phyloP scores from a whole-genome alignment of 2,888 invertebrate species.

The Zaprionus bogoriensis region DNA sequence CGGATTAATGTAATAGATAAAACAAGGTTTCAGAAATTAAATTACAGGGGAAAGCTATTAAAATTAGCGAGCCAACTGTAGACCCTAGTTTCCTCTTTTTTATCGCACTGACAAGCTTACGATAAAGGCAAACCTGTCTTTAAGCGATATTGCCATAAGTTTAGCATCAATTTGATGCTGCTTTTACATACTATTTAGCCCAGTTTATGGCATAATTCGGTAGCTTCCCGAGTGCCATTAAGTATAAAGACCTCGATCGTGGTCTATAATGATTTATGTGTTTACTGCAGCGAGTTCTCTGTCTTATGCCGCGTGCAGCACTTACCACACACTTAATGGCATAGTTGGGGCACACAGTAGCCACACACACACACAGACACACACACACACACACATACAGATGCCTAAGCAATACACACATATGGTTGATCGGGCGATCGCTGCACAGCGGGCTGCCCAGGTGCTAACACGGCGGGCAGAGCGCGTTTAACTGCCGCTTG shows the following conservation, averaged over 20 bases:
- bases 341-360: not conserved
- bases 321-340: conserved; percentile 42
- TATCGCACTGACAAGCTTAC: too few species aligned
- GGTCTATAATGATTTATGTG: not conserved
- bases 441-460: conserved; percentile 58
- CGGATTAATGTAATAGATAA: too few species aligned
- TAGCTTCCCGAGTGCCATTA: not conserved
- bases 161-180: not conserved
- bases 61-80: too few species aligned
- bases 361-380: not conserved
- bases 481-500: not conserved
- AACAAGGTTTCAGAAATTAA: too few species aligned
- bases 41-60: too few species aligned
- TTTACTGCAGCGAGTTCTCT: not conserved
- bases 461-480: too few species aligned
- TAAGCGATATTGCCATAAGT: too few species aligned
- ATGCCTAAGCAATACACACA: not conserved
- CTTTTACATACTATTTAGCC: not conserved
- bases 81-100: too few species aligned
- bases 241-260: not conserved
- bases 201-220: not conserved
- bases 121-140: not conserved
- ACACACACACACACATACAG: not conserved
- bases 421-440: not conserved
- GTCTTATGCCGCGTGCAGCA: conserved; percentile 18